Evolutionary conservation across 2,797 vertebrate genomes (phyloP).

Genomic region (Apodemus agrarius): DNA sequence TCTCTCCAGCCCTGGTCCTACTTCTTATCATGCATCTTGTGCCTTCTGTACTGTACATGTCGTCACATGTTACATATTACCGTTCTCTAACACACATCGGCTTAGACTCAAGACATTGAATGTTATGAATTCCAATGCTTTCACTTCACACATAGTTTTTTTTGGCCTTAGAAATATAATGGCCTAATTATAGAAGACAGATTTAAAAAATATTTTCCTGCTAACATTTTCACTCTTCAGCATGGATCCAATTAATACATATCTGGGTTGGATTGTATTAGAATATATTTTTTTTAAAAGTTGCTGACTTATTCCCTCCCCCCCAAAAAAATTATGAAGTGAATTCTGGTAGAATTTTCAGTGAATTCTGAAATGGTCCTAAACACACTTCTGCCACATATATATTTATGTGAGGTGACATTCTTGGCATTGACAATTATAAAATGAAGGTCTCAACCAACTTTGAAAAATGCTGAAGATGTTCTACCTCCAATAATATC

Average conservation of each 20-base stretch:
- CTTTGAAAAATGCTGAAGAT: background rate
- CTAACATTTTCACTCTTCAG: background rate
- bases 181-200: background rate
- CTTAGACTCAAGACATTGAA: background rate
- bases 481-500: background rate
- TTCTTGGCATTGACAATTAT: background rate
- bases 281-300: background rate
- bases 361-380: background rate
- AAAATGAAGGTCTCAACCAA: background rate
- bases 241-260: background rate
- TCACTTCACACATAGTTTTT: background rate
- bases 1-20: background rate
- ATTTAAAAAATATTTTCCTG: background rate
- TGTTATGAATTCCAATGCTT: background rate
- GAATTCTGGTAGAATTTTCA: background rate
- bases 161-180: background rate
- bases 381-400: background rate
- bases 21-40: no score
- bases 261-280: background rate
- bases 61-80: background rate
- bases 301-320: background rate
- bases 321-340: background rate
- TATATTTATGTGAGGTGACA: background rate
- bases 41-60: background rate
- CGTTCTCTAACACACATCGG: background rate